Conservation (phyloP, 2,888 invertebrate genomes). For the Sesia bembeciformis region DNA sequence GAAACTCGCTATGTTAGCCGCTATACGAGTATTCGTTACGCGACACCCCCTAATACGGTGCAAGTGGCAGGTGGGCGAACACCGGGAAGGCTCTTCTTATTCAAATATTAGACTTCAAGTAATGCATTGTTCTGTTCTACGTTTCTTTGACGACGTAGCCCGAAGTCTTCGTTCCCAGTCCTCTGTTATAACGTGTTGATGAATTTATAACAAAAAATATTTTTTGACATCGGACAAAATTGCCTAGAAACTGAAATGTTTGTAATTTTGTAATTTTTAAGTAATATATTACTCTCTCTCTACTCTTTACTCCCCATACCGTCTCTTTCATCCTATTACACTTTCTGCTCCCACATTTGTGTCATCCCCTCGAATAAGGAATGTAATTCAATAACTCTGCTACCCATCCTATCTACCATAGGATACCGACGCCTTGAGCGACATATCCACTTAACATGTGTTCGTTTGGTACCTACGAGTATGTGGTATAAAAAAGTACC, state of each 20-base stretch:
- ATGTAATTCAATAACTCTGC: too few relatives aligned
- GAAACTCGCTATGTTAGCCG: too few relatives aligned
- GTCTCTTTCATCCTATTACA: neutral
- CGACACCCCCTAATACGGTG: neutral
- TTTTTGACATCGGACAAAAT: neutral
- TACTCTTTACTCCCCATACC: neutral
- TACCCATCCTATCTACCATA: too few relatives aligned
- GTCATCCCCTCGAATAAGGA: too few relatives aligned
- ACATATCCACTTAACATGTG: too few relatives aligned
- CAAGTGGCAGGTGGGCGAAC: constrained; percentile 6
- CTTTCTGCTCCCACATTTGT: neutral
- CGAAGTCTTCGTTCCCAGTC: constrained; percentile 5
- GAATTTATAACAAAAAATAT: constrained; percentile 4
- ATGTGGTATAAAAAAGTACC: too few relatives aligned
- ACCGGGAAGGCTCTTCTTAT: constrained; percentile 13
- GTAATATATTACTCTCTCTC: neutral
- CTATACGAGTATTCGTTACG: neutral
- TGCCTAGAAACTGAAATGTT: neutral
- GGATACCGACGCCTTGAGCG: too few relatives aligned
- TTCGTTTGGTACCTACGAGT: too few relatives aligned
- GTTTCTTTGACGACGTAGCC: constrained; percentile 1
- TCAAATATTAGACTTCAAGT: constrained; percentile 27
- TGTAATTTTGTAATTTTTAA: neutral
- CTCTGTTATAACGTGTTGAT: constrained; percentile 9
- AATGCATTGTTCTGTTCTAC: constrained; percentile 20